Conservation (phyloP, 2,797 vertebrate species). For the Percopsis omiscomaycus region DNA sequence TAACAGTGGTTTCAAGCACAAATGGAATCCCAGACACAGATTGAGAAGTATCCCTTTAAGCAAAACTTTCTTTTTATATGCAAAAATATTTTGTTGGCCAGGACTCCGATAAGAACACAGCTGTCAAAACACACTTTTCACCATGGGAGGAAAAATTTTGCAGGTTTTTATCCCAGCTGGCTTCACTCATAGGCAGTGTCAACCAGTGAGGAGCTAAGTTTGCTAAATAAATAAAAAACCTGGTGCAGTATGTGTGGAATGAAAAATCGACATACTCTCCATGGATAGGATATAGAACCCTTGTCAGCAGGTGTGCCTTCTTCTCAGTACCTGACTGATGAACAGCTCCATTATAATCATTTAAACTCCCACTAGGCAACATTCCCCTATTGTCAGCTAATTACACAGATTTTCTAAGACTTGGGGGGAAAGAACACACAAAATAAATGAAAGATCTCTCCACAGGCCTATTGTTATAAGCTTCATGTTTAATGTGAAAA, state of each 20-base stretch:
- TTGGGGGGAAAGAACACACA: constrained; percentile 42
- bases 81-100: too few relatives aligned
- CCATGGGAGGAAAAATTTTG: too few relatives aligned
- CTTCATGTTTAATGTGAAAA: constrained; percentile 65
- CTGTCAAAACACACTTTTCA: not conserved
- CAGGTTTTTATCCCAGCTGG: too few relatives aligned
- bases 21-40: not conserved
- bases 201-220: too few relatives aligned
- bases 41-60: too few relatives aligned
- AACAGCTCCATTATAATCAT: constrained; percentile 69
- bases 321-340: constrained; percentile 68
- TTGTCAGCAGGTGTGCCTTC: constrained; percentile 44
- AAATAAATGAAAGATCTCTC: constrained; percentile 20
- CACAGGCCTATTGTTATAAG: constrained; percentile 43
- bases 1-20: not conserved
- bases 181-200: too few relatives aligned
- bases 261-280: too few relatives aligned
- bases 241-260: too few relatives aligned
- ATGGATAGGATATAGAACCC: constrained; percentile 5
- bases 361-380: constrained; percentile 46
- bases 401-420: constrained; percentile 63
- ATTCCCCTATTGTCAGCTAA: constrained; percentile 44
- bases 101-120: not conserved
- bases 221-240: too few relatives aligned
- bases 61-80: not conserved